A percentile compares a stretch with the other conserved stretches of the same genome.
Evolutionary conservation across 2,797 vertebrate genomes (phyloP).

Genomic region (Buphagus erythrorhynchus): DNA sequence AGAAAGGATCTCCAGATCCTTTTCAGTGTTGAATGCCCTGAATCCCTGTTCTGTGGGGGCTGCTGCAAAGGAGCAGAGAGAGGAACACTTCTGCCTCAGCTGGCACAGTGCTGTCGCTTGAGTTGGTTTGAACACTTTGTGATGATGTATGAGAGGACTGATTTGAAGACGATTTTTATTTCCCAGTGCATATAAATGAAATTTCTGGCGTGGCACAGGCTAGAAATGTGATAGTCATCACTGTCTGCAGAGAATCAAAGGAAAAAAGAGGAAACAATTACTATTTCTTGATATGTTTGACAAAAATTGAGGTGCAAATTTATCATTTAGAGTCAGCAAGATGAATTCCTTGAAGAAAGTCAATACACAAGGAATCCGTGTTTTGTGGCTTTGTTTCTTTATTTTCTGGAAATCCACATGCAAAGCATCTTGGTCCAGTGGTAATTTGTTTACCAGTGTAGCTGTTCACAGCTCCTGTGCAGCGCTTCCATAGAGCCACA

Average conservation of each 20-base stretch:
- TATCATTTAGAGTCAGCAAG: background rate
- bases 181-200: background rate
- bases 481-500: background rate
- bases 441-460: background rate
- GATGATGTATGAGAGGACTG: background rate
- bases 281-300: background rate
- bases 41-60: background rate
- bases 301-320: background rate
- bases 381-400: background rate
- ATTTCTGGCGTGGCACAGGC: background rate
- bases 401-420: background rate
- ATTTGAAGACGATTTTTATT: background rate
- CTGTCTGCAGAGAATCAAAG: background rate
- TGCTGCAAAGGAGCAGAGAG: background rate
- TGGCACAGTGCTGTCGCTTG: background rate
- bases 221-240: background rate
- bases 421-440: background rate
- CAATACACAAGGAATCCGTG: background rate
- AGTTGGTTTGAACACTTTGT: background rate
- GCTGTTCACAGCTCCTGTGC: background rate
- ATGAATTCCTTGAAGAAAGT: background rate
- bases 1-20: background rate
- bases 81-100: background rate
- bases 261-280: background rate
- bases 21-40: background rate